Base-by-base conservation (phyloP, 1,140 invertebrate genomes). In the Pseudomyrmex dendroicus region DNA sequence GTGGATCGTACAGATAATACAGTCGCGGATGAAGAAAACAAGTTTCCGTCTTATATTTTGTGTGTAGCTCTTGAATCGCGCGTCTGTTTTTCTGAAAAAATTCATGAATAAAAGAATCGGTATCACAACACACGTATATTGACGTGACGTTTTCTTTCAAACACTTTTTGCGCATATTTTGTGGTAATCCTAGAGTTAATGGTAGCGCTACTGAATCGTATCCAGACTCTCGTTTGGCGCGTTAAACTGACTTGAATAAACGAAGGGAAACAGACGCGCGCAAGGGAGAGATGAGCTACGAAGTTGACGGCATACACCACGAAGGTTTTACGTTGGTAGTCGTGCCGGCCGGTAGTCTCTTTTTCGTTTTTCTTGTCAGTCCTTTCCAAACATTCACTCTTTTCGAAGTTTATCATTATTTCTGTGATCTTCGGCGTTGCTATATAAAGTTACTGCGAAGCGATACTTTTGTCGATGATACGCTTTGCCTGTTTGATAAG, bases 401-500 rank as follows among this genome's bases (percentile, higher is more conserved):
- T 77, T 90, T 85, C 83, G 44, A 89, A 90, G 82, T 90, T 90
- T 87, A 89, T 84, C 85, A 83, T 84, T 67, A 84, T 85, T 82
- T 67, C 87, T 90, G 68, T 90, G 89, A 90, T 90, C 86, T 89
- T 84, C 61, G 59, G 48, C 68, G 84, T 84, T 56, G 83, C 84
- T 80, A 35, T 35, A 35, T 35, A 68, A 82, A 83, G 82, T 73
- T 72, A 83, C 73, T 82, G 83, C 73, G 82, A 89, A 91, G 84
- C 89, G 85, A 84, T 89, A 88, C 88, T 90, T 90, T 89, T 89
- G 72, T 2, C 20, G 13, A 20, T 77, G 56, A 59, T 70, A 48
- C 2, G 12, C 22, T 48, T 44, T 13, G 10, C 2, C 35, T 35
- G 35, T n/a, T 52, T n/a, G 10, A 1, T 7, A 57, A 17, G 8